Conservation (phyloP, 2,113 vertebrate species). For the Salminus brasiliensis region DNA sequence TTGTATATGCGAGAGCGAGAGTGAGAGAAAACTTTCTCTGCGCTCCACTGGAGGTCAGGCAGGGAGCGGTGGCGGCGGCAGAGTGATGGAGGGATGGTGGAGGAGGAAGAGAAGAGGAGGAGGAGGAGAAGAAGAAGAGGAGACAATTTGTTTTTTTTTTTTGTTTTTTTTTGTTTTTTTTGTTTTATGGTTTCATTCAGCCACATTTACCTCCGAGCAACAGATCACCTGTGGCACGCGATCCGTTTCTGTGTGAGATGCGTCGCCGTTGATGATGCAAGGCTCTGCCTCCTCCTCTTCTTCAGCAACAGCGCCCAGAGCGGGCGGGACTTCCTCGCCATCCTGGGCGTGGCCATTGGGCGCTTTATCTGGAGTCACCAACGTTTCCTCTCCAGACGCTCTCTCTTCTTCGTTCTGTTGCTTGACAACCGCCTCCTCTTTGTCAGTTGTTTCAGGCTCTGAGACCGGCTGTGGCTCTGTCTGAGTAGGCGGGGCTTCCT, state of each 20-base stretch:
- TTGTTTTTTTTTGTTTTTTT: not conserved
- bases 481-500: not conserved
- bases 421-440: slow-evolving; percentile 15
- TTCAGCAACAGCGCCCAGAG: slow-evolving; percentile 65
- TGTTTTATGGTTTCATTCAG: slow-evolving; percentile 34
- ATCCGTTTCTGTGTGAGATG: slow-evolving; percentile 84
- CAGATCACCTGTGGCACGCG: slow-evolving; percentile 92
- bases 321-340: slow-evolving; percentile 41
- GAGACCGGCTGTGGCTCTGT: slow-evolving; percentile 5
- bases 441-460: not conserved
- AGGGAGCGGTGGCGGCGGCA: not conserved
- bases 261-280: slow-evolving; percentile 90
- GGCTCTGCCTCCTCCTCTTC: slow-evolving; percentile 73
- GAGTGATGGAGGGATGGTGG: slow-evolving; percentile 18
- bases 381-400: slow-evolving; percentile 56
- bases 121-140: not conserved
- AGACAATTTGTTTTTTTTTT: not conserved
- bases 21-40: not conserved
- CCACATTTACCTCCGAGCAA: slow-evolving; percentile 97
- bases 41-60: not conserved
- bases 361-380: slow-evolving; percentile 66
- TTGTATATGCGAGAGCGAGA: not conserved
- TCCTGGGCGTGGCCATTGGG: slow-evolving; percentile 57
- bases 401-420: slow-evolving; percentile 59
- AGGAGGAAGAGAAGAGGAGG: slow-evolving; percentile 24